A percentile compares a stretch with the other conserved stretches of the same genome.
These are phyloP conservation scores for Pollachius pollachius DNA, from an alignment of 2,113 vertebrate genomes.

Conservation along the genomic window DNA sequence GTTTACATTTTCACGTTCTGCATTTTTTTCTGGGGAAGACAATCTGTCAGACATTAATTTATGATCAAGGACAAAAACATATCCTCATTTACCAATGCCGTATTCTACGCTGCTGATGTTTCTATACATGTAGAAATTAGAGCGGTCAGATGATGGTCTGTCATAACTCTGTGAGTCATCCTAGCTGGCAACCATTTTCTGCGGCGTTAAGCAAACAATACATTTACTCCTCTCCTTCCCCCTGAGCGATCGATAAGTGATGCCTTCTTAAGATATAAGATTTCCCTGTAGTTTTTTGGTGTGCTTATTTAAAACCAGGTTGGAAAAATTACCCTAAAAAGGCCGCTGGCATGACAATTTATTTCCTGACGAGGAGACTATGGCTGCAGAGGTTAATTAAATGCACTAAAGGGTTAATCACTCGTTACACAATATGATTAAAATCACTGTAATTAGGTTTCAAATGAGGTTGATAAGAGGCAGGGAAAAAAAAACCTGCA, in stretches of 20 bases:
- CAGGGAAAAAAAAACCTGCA: slow-evolving; percentile 42
- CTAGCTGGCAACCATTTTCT: slow-evolving; percentile 26
- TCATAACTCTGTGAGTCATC: no score
- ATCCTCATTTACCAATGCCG: no score
- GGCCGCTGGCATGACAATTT: slow-evolving; percentile 42
- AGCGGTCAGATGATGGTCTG: no score
- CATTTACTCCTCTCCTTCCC: slow-evolving; percentile 38
- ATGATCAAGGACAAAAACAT: no score
- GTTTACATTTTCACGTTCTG: no score
- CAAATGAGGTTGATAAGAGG: slow-evolving; percentile 56
- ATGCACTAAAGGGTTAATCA: slow-evolving; percentile 75
- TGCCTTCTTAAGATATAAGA: slow-evolving; percentile 66
- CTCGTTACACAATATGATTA: slow-evolving; percentile 74
- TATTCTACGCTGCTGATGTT: no score
- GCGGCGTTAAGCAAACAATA: slow-evolving; percentile 39
- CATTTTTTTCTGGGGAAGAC: no score
- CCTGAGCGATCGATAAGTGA: slow-evolving; percentile 62
- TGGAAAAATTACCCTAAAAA: slow-evolving; percentile 38
- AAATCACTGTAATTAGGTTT: slow-evolving; percentile 74
- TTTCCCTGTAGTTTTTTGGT: slow-evolving; percentile 69
- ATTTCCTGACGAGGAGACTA: slow-evolving; percentile 57
- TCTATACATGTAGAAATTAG: no score
- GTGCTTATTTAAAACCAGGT: slow-evolving; percentile 72
- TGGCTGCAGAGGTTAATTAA: slow-evolving; percentile 74
- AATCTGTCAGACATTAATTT: no score